Conservation (phyloP, 2,797 vertebrate species). For the Poecilia velifera region DNA sequence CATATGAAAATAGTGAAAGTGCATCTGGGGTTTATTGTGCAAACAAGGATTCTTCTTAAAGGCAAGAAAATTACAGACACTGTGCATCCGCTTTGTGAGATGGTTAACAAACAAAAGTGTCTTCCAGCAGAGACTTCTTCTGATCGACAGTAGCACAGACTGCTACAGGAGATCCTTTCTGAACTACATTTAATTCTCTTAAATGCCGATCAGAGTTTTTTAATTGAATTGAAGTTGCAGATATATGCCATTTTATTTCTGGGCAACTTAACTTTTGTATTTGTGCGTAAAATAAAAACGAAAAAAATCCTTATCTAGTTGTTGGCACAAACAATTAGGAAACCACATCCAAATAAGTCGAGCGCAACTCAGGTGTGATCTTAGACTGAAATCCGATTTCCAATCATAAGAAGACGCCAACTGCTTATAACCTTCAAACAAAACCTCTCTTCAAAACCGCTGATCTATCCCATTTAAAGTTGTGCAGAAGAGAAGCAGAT, state of each 20-base stretch:
- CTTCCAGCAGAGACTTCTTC: not conserved
- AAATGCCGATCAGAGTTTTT: not conserved
- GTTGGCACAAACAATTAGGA: not conserved
- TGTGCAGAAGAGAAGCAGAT: slow-evolving; percentile 17
- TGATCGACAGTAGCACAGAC: not conserved
- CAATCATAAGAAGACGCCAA: not conserved
- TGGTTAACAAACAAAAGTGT: not conserved
- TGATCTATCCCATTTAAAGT: not conserved
- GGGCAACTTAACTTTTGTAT: not conserved
- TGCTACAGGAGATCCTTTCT: not conserved
- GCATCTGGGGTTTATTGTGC: not conserved
- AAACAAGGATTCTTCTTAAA: not conserved
- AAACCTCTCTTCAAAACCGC: not conserved
- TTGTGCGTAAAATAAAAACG: not conserved
- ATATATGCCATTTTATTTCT: not conserved
- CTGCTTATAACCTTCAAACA: not conserved
- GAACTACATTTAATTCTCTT: not conserved
- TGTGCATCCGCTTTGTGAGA: not conserved
- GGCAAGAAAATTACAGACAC: not conserved
- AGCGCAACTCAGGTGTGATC: not conserved
- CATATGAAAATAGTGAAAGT: not conserved
- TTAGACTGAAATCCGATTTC: not conserved
- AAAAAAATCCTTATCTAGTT: not conserved
- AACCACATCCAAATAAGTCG: not conserved
- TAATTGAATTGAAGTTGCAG: not conserved